phyloP scores from a whole-genome alignment of 2,113 vertebrate species.

The Ursus arctos region DNA sequence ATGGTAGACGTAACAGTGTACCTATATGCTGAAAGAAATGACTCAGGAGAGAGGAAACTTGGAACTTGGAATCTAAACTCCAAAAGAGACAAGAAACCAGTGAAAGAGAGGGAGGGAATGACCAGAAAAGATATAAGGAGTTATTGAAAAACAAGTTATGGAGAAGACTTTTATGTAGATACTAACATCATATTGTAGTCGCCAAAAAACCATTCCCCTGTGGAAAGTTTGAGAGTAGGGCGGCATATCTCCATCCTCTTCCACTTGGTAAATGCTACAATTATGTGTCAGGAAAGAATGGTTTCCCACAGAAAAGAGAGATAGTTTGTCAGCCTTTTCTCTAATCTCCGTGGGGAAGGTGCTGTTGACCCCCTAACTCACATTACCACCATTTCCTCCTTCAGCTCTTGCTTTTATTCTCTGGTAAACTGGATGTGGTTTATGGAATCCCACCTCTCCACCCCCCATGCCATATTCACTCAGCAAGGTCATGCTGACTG shows the following conservation, averaged over 20 bases:
- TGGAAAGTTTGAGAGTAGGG: not conserved
- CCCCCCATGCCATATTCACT: not conserved
- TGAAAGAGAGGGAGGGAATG: not conserved
- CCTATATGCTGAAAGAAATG: not conserved
- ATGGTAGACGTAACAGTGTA: not conserved
- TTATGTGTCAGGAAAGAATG: not conserved
- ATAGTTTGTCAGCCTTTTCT: not conserved
- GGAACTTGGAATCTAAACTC: not conserved
- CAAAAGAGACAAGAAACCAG: not conserved
- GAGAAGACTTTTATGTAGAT: not conserved
- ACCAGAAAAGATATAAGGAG: not conserved
- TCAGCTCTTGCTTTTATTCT: not conserved
- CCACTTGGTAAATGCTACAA: not conserved
- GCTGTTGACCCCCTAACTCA: not conserved
- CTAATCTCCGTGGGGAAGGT: not conserved
- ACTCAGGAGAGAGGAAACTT: not conserved
- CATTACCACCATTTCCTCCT: not conserved
- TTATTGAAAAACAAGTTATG: not conserved
- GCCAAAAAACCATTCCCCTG: not conserved
- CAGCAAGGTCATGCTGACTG: not conserved
- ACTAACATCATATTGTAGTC: not conserved
- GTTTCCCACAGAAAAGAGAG: not conserved
- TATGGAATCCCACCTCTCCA: not conserved
- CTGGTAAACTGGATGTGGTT: not conserved
- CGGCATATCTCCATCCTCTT: not conserved